A percentile compares a stretch with the other conserved stretches of the same genome.
phyloP scores from a whole-genome alignment of 2,888 invertebrate species.

The Drosophila fungiperda region DNA sequence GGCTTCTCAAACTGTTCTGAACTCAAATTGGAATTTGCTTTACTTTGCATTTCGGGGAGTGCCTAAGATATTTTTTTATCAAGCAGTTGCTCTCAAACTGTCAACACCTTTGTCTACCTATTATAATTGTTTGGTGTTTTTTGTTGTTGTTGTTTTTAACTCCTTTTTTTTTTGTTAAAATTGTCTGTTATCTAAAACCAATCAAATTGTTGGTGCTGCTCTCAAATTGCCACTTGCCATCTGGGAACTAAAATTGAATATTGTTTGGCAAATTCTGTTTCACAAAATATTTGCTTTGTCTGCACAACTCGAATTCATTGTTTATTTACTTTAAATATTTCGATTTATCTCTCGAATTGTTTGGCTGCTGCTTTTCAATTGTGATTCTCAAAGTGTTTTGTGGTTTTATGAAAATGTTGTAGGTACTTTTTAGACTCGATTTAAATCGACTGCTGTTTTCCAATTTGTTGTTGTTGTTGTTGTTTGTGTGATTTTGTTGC shows the following conservation, averaged over 20 bases:
- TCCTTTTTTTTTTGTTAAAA: not conserved
- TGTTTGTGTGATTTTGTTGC: conserved; percentile 21
- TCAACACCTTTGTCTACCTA: not conserved
- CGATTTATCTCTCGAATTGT: not conserved
- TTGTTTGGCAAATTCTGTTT: not conserved
- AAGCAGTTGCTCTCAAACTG: conserved; percentile 4
- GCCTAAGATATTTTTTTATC: not conserved
- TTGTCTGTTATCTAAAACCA: not conserved
- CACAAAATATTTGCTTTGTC: not conserved
- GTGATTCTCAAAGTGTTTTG: conserved; percentile 20
- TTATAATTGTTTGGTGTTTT: not conserved
- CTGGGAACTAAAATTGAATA: not conserved
- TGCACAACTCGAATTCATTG: not conserved
- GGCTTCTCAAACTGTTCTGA: conserved; percentile 14
- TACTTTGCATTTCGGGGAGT: conserved; percentile 2
- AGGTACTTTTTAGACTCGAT: conserved; percentile 39
- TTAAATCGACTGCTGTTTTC: conserved; percentile 33
- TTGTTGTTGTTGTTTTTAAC: not conserved
- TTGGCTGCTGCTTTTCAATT: not conserved
- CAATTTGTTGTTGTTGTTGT: conserved; percentile 26
- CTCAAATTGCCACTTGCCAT: not conserved
- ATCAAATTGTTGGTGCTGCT: not conserved
- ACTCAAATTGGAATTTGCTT: conserved; percentile 1
- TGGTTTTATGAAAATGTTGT: conserved; percentile 16
- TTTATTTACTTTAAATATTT: not conserved